Evolutionary conservation across 2,888 invertebrate genomes (phyloP).

Genomic region (Sinodicranocentrus sp.): DNA sequence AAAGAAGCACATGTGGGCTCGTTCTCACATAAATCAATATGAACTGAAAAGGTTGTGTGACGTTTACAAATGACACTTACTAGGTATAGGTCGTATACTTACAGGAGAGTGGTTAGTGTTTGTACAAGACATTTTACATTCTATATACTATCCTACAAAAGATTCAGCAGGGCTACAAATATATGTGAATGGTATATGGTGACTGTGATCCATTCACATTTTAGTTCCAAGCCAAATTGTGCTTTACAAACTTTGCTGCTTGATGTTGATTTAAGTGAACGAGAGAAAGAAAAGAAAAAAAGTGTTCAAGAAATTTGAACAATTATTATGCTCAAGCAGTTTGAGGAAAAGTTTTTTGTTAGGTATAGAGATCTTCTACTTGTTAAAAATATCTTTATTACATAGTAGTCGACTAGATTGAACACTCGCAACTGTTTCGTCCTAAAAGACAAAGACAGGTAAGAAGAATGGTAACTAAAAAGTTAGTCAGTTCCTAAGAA

Average conservation of each 20-base stretch:
- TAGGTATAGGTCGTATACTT: constrained; percentile 49
- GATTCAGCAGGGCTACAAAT: background rate
- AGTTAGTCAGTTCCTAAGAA: constrained; percentile 57
- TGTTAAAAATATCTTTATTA: constrained; percentile 35
- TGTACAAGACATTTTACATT: too few relatives aligned
- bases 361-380: background rate
- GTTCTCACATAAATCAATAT: constrained; percentile 64
- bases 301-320: background rate
- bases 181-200: background rate
- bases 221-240: too few relatives aligned
- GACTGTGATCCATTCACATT: too few relatives aligned
- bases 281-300: background rate
- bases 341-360: background rate
- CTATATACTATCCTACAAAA: too few relatives aligned
- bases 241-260: constrained; percentile 45
- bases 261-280: constrained; percentile 3
- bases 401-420: constrained; percentile 72
- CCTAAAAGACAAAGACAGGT: constrained; percentile 67
- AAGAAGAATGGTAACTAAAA: constrained; percentile 55
- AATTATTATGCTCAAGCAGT: background rate
- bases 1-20: constrained; percentile 34
- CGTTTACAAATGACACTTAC: constrained; percentile 36
- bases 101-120: too few relatives aligned
- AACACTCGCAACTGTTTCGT: constrained; percentile 74
- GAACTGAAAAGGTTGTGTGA: constrained; percentile 6